Base-by-base conservation (phyloP, 2,888 invertebrate genomes). In the Tetragnatha montana region DNA sequence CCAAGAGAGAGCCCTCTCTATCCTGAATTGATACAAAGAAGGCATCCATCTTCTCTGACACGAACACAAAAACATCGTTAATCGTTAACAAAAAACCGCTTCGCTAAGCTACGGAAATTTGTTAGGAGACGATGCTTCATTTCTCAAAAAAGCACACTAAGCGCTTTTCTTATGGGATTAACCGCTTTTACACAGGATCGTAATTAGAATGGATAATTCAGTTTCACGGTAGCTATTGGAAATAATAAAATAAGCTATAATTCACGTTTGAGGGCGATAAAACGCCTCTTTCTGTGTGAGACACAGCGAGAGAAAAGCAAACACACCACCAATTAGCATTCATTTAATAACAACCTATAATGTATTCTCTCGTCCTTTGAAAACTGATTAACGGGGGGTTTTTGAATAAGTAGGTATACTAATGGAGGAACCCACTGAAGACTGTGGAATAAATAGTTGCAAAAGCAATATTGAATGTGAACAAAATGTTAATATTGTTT, bases 131-230 rank as follows among this genome's bases (percentile, higher is more conserved):
- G 60, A 80, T 69, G 80, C 80, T 80, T 80, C 51, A 82, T 82
- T 51, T 71, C 73, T 51, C 73, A 82, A 82, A 60, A 82, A 82
- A 74, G 71, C 70, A 50, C 50, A n/a, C 51, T 51, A 82, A 50
- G 73, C 51, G 50, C 51, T 14, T 73, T 10, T 49, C 81, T 81
- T 70, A 81, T 81, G 81, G 71, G 81, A 81, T 71, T 50, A 70
- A 50, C 73, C 22, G 69, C 49, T 73, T 73, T 82, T 74, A 74
- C 51, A 82, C 73, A 73, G 60, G 73, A 50, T 49, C 49, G 81
- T 82, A 74, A 82, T 82, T 82, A 82, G 71, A 73, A 82, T 82
- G 22, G 50, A 60, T 71, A 82, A 82, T 82, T 82, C 81, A 82
- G 71, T 82, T 82, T 82, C 50, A 82, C 51, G 81, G 60, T 21